Base-by-base conservation (phyloP, 2,888 invertebrate species). In the Gonocerus acuteangulatus region DNA sequence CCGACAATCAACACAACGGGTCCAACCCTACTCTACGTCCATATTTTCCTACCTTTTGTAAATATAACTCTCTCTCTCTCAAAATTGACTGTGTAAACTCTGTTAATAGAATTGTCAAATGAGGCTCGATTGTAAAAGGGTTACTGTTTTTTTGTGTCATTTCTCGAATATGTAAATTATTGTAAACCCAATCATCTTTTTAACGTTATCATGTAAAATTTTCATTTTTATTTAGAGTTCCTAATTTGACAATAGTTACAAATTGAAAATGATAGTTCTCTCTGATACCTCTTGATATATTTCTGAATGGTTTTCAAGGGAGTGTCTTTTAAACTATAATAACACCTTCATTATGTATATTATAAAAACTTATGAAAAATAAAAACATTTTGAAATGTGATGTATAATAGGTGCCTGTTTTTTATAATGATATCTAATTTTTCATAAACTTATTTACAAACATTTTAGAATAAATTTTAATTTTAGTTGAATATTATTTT, bases 351-450 rank as follows among this genome's bases (percentile, higher is more conserved):
- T 54, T 42, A 34, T 21, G 36, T 54, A 42, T 54, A 54, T 42
- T 54, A 54, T 54, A 54, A 54, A 36, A 34, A 51, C 39, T 22
- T 39, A 22, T 21, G 39, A 22, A 39, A 19, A 51, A 49, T 49
- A 34, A 49, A n/a, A 47, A 45, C 57, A 57, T 57, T 57, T 47
- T 47, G 21, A 57, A 57, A 57, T 57, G 57, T 57, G 57, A 57
- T 57, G 57, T 57, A 57, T 44, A 44, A 47, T 57, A 47, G 57
- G 57, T 57, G 57, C 57, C 57, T 57, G 57, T 44, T 57, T 54
- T 48, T 57, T 57, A 57, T 57, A 57, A 57, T 32, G 47, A 57
- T 45, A 44, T 44, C 42, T 57, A 57, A 45, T 57, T 57, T 57
- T 57, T 57, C 57, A 47, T 57, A 57, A n/a, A 42, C 34, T 57